Evolutionary conservation across 2,113 vertebrate genomes (phyloP).

Genomic region (Phalacrocorax pelagicus): DNA sequence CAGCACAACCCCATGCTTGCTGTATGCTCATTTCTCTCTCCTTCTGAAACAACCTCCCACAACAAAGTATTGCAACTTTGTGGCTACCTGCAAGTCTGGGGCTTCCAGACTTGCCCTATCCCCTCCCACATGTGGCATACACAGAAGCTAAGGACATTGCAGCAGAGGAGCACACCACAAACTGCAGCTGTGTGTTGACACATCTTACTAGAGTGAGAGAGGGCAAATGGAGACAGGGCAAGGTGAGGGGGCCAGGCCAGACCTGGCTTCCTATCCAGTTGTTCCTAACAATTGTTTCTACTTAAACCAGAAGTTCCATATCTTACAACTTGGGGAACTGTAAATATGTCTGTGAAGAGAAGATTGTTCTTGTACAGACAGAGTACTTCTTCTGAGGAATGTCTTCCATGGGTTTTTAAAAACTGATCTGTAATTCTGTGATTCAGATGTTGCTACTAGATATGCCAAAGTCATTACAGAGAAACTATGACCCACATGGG

Average conservation of each 20-base stretch:
- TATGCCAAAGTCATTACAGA: background rate
- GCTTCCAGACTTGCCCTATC: background rate
- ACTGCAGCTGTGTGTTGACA: background rate
- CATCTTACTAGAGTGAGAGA: background rate
- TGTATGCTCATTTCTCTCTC: background rate
- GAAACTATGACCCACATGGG: accelerated
- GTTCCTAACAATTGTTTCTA: background rate
- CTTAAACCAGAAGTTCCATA: background rate
- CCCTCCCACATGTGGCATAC: background rate
- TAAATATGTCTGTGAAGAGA: background rate
- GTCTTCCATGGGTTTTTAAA: background rate
- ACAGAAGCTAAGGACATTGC: background rate
- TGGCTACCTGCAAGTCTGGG: background rate
- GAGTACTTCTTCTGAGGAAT: background rate
- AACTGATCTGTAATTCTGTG: background rate
- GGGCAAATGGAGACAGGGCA: background rate
- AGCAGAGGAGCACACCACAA: background rate
- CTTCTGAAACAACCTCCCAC: background rate
- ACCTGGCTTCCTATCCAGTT: background rate
- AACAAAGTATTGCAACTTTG: background rate
- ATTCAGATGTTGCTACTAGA: background rate
- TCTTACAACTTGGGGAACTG: background rate
- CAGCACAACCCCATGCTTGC: background rate
- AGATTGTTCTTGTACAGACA: background rate
- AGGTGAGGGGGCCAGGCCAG: background rate